A percentile compares a stretch with the other conserved stretches of the same genome.
Conservation (phyloP, 2,797 vertebrate genomes). For the Tachyglossus aculeatus region DNA sequence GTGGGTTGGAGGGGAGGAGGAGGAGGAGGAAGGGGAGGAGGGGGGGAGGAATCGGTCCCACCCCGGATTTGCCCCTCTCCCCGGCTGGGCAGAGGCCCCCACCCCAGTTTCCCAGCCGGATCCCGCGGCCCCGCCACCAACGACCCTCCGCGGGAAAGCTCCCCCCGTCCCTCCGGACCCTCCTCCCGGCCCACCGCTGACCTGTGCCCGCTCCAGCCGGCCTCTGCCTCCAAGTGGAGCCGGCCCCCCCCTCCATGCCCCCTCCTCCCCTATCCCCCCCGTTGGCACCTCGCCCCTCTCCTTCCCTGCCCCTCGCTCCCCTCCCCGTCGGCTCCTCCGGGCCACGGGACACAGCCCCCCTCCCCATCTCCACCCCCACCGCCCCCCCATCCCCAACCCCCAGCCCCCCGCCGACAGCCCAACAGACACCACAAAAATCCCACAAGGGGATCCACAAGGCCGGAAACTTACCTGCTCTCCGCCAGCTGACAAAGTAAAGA, state of each 20-base stretch:
- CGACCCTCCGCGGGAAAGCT: constrained; percentile 70
- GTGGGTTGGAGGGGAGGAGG: neutral
- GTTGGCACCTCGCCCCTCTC: constrained; percentile 44
- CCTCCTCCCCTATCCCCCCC: constrained; percentile 8
- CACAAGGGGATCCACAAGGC: constrained; percentile 78
- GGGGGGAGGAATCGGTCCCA: neutral
- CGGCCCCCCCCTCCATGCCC: constrained; percentile 35
- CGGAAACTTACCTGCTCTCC: constrained; percentile 98
- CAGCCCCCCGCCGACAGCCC: constrained; percentile 58
- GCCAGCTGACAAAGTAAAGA: constrained; percentile 86
- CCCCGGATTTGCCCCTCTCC: constrained; percentile 65
- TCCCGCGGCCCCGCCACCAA: constrained; percentile 40
- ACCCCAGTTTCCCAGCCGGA: constrained; percentile 30
- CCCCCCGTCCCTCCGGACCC: constrained; percentile 33
- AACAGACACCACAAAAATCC: constrained; percentile 71
- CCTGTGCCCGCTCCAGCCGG: constrained; percentile 23
- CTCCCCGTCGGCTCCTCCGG: constrained; percentile 34
- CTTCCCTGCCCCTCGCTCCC: neutral
- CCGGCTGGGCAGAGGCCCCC: constrained; percentile 56
- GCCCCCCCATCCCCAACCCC: constrained; percentile 28
- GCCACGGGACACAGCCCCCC: constrained; percentile 57
- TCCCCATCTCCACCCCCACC: neutral
- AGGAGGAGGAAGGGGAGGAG: neutral
- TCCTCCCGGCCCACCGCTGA: constrained; percentile 43
- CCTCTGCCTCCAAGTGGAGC: constrained; percentile 4